A percentile compares a stretch with the other conserved stretches of the same genome.
These are phyloP conservation scores for Spilogale gracilis DNA, from an alignment of 2,113 vertebrate species.

Conservation along the genomic window DNA sequence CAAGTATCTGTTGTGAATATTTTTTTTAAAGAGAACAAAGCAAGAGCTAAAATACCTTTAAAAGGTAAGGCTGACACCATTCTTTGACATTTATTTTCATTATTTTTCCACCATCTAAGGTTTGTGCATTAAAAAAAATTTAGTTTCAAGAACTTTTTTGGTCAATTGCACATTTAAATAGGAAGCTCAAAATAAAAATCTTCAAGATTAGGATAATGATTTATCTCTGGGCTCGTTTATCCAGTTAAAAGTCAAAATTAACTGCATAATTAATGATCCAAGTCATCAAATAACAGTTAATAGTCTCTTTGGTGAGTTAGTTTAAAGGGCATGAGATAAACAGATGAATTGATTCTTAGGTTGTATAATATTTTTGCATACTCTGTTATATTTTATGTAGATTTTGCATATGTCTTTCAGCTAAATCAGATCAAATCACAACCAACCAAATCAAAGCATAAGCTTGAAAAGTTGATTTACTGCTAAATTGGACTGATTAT, in stretches of 20 bases:
- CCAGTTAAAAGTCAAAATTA: conserved; percentile 34
- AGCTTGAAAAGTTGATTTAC: neutral
- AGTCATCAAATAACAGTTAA: neutral
- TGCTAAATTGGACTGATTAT: conserved; percentile 19
- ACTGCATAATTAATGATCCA: conserved; percentile 16
- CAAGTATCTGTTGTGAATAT: conserved; percentile 21
- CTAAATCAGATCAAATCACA: neutral
- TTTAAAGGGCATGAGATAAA: neutral
- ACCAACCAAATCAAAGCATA: neutral
- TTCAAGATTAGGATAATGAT: conserved; percentile 6
- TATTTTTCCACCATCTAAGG: conserved; percentile 41
- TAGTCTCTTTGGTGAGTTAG: neutral
- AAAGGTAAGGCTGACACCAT: neutral
- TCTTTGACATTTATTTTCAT: neutral
- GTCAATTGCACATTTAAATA: conserved; percentile 2
- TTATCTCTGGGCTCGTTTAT: conserved; percentile 46
- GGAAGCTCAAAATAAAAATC: conserved; percentile 29
- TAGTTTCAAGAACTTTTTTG: conserved; percentile 60
- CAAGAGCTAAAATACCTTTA: neutral
- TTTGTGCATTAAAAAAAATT: neutral
- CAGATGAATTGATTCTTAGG: neutral
- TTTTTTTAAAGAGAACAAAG: conserved; percentile 52
- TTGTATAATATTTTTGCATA: neutral
- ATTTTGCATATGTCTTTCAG: neutral
- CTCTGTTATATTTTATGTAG: neutral